Evolutionary conservation across 2,113 vertebrate genomes (phyloP), one percentile per base, ranked within the genome.

Genomic region (Cisticola juncidis): DNA sequence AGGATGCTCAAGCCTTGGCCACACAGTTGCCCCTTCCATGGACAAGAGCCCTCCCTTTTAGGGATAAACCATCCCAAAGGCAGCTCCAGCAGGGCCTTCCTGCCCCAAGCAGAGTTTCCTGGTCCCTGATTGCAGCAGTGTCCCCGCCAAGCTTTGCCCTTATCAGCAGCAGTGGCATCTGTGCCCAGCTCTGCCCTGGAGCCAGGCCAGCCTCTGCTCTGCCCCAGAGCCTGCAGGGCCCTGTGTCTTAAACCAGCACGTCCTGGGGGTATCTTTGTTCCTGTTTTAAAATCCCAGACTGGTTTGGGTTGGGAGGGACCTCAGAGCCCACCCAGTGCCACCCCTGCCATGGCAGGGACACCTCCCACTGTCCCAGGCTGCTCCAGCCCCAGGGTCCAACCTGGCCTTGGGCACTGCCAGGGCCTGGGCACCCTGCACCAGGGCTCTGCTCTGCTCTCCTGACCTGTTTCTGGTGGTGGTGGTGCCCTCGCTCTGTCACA

Each of bases 121-220:
- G 74, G 82, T 82, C 91, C 76, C 91, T 79, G 96, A 94, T 95
- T 96, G 92, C 86, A 71, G 88, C 79, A 74, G 73, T 2, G 68
- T 81, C 82, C 70, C 2, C 0, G 38, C 91, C 93, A 74, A 95
- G 94, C 92, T 94, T 90, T 71, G 40, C 44, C 71, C 91, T 96
- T 95, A 96, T 95, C 94, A 94, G 88, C 74, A 62, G 64, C n/a
- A 19, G 14, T 22, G 69, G 81, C 72, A 87, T 69, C 82, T 14
- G 26, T 58, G 23, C 58, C 35, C 88, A 50, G 44, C 86, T 42
- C n/a, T 65, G 80, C 56, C 64, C 86, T 95, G 94, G 91, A 93
- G 29, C 61, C 61, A 8, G 33, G 94, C 92, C 96, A 95, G 58
- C 7, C 50, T 9, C 64, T 17, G 4, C 42, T 17, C n/a, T 70